Base-by-base conservation (phyloP, 2,113 vertebrate species). In the Penelope pileata region DNA sequence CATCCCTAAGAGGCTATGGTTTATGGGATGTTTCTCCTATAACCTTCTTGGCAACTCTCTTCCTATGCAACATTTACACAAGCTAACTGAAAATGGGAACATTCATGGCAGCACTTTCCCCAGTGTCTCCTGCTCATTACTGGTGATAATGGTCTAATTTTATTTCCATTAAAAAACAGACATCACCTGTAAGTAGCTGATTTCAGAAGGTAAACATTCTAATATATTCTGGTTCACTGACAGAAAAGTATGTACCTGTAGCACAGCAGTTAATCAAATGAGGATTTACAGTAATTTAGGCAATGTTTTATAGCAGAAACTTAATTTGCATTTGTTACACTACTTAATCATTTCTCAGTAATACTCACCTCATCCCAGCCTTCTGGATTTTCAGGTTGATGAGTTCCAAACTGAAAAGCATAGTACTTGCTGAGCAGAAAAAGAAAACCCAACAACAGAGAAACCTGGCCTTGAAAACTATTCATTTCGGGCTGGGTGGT, bases 251-350 rank as follows among this genome's bases (percentile, higher is more conserved):
- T 47, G 43, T 58, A 70, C 18, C 9, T 86, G 58, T 36, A 64
- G 43, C 67, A 85, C 32, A 90, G 21, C 23, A 88, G 16, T 69
- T 88, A 92, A 94, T 74, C 42, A 95, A 78, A 86, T 26, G 34
- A 77, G 42, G 51, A 93, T 78, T 93, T 90, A 63, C 19, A 40
- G 60, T 47, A 88, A 93, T 83, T 83, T 81, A 90, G 83, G n/a
- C 21, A 51, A 43, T 51, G 10, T 40, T 92, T 83, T 82, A 63
- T 22, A 63, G 47, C 29, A 92, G 51, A 93, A 74, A 86, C 53
- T 67, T 91, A 11, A 77, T 74, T 86, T 67, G 17, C 22, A 27
- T 75, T 87, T 88, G 40, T 80, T 75, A 62, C 7, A 90, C 70
- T 58, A 86, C 42, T 85, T 85, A 58, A 72, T 70, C 53, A 50